Evolutionary conservation across 2,888 invertebrate species (phyloP), one percentile per base, ranked within the genome.

Genomic region (Seira musarum): DNA sequence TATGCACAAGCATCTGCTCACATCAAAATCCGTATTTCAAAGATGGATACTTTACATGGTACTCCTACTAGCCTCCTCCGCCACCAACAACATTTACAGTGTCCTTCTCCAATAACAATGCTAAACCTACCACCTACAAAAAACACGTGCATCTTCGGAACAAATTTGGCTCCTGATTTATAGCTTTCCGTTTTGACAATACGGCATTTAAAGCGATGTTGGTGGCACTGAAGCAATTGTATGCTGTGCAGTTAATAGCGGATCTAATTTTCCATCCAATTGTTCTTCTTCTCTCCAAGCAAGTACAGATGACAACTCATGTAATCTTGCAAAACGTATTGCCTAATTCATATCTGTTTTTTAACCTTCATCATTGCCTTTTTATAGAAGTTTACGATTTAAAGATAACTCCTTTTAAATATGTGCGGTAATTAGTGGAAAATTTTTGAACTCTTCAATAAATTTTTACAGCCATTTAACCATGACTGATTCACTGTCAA

Each of bases 111-210:
- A 60, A 22, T 60, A 60, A 10, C 60, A 2, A 60, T 10, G 19
- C 19, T 15, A 25, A 64, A 15, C 22, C 25, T 49, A 24, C 67
- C 69, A 73, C 81, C 81, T 73, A 81, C 81, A 61, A 81, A 24
- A 77, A 81, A 77, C 81, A 77, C 81, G 81, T 81, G 81, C 40
- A 13, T 40, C 40, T 40, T 40, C 40, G 40, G 30, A 67, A 24
- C 57, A 46, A 35, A n/a, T 49, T 74, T 35, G n/a, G 21, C 25
- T 60, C 25, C n/a, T 21, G 17, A 15, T 61, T 71, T 70, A 8
- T 24, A 70, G n/a, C 19, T 21, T 63, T 49, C 24, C 15, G 13
- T 40, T 40, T 40, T 8, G 40, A 40, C 40, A 10, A 70, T 17
- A 57, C 57, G 24, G 30, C 22, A 40, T 6, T 13, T 40, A 6